Evolutionary conservation across 1,140 invertebrate genomes (phyloP), one percentile per base, ranked within the genome.

Genomic region (Cecropterus lyciades): DNA sequence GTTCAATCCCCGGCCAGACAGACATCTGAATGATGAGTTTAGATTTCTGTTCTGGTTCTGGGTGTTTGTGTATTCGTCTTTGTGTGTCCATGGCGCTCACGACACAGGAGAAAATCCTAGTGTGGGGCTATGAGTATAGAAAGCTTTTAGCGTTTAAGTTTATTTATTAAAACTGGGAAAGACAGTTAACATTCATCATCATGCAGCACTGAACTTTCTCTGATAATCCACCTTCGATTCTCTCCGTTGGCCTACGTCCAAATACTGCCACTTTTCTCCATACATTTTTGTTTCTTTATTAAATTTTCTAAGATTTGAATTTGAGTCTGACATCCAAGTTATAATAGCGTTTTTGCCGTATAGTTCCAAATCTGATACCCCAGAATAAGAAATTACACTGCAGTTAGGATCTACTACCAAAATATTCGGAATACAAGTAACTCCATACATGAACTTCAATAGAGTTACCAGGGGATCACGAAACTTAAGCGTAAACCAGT

Each of bases 261-360:
- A 48, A 49, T 82, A 84, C 0, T 51, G 67, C 85, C 88, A 91
- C 5, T 77, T 67, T 2, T 69, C 55, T 0, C 82, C 88, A 67
- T 88, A 91, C 55, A 84, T 79, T 11, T 15, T 6, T 0, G 69
- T 13, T 14, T 87, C 87, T 8, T 79, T 82, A 6, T 69, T 80
- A 33, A 87, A 67, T 40, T 64, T 76, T 17, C 87, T 83, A 7
- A 75, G 63, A 46, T 66, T 84, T 1, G 69, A 53, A 7, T 59
- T 17, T 0, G 70, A 66, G n/a, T 59, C 48, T 4, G 79, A 71
- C 8, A 88, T 52, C 89, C 89, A 91, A 4, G 80, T 76, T 20
- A 91, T 73, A 0, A 91, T 45, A 3, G 86, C 87, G 67, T 91
- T 87, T 60, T 84, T 85, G 0, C 84, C 85, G 70, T 85, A 82